Evolutionary conservation across 2,113 vertebrate species (phyloP).

Genomic region (Dipodomys merriami): DNA sequence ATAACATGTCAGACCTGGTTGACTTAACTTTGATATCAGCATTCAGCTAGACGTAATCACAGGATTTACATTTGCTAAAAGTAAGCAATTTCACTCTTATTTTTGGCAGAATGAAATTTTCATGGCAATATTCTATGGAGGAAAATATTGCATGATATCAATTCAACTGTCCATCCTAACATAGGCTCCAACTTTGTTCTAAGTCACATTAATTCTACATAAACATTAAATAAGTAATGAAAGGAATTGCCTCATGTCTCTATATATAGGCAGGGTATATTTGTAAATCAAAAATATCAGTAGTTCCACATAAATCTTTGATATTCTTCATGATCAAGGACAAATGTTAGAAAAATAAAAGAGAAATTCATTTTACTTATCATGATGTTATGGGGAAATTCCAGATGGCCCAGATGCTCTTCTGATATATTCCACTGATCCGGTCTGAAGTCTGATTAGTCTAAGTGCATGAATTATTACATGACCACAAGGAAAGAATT

Average conservation of each 20-base stretch:
- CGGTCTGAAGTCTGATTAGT: neutral
- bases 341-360: neutral
- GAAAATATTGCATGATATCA: neutral
- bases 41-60: neutral
- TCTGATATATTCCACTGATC: neutral
- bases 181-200: neutral
- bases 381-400: neutral
- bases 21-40: neutral
- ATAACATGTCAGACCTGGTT: neutral
- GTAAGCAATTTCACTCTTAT: neutral
- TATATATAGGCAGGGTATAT: neutral
- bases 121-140: neutral
- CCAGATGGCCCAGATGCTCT: neutral
- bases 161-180: neutral
- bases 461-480: neutral
- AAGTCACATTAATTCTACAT: neutral
- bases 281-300: neutral
- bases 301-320: neutral
- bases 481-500: neutral
- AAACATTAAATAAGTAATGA: neutral
- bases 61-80: neutral
- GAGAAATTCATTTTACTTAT: neutral
- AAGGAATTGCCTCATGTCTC: neutral
- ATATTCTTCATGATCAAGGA: neutral
- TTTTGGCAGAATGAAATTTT: slow-evolving; percentile 21